Evolutionary conservation across 2,797 vertebrate genomes (phyloP), one percentile per base, ranked within the genome.

Genomic region (Telmatherina bonti): DNA sequence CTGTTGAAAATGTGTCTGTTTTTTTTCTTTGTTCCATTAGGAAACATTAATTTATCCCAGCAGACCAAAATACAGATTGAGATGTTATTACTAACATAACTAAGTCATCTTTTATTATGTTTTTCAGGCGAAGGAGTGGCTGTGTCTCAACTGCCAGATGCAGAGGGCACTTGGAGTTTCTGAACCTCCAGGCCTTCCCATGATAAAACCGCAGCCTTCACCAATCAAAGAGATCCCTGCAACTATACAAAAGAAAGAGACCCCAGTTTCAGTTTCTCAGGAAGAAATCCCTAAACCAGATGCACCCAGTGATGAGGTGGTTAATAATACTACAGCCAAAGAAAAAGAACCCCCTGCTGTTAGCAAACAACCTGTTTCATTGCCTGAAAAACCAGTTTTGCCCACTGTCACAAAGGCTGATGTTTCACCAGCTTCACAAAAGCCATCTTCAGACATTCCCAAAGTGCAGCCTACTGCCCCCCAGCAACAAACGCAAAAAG

Each of bases 71-170:
- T 49, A 10, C 3, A 30, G 20, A 35, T 45, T 61, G 11, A 36
- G 3, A 57, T 3, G 54, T 56, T 5, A 5, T 59, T 52, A 36
- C 60, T 36, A 45, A 62, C 13, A 12, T 64, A 26, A 62, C 24
- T 73, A 43, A 62, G 10, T 0, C 85, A 91, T 81, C 9, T 60
- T 67, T 57, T 77, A 2, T 72, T 74, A 73, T 84, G 4, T 70
- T 64, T 81, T 85, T 72, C 88, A 98, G 97, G 88, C 90, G 36
- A 96, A 94, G 43, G 96, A 98, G 86, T 98, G 97, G 97, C 93
- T 98, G 59, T 99, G 96, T 92, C 96, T 99, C 72, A 97, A 96
- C 90, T 99, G 97, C 86, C 97, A 99, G 91, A 96, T 98, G 96
- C 95, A 96, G 74, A 95, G 96, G 94, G 96, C 96, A 0, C 91